phyloP scores from a whole-genome alignment of 2,113 vertebrate genomes.

The Xenopus laevis region DNA sequence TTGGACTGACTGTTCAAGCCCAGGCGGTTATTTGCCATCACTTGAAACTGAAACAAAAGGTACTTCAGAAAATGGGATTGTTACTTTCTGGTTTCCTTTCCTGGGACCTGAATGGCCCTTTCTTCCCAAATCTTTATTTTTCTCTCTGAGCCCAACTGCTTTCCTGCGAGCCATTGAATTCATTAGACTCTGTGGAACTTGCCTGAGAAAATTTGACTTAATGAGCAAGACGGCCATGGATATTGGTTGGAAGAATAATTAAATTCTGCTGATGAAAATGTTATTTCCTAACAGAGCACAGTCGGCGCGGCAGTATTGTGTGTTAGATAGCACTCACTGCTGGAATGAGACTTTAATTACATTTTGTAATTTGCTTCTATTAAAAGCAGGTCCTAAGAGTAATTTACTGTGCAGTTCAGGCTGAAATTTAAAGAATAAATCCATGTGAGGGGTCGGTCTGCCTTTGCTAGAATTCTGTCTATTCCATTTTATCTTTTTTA shows the following conservation, averaged over 20 bases:
- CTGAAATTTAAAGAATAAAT: too few species aligned
- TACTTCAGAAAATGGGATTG: slow-evolving; percentile 82
- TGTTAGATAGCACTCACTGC: too few species aligned
- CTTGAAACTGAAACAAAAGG: slow-evolving; percentile 84
- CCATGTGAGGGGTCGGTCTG: too few species aligned
- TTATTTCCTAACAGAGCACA: not conserved
- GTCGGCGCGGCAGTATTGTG: too few species aligned
- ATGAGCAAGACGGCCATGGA: not conserved
- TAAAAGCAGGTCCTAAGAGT: too few species aligned
- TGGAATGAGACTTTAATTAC: too few species aligned
- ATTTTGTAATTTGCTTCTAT: too few species aligned
- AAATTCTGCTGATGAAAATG: not conserved
- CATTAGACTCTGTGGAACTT: slow-evolving; percentile 62
- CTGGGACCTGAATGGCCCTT: slow-evolving; percentile 72
- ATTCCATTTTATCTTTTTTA: too few species aligned
- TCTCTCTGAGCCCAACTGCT: slow-evolving; percentile 60
- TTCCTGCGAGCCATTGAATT: slow-evolving; percentile 78
- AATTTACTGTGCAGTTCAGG: too few species aligned
- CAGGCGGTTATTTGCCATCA: slow-evolving; percentile 73
- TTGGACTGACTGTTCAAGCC: slow-evolving; percentile 72
- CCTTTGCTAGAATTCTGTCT: too few species aligned
- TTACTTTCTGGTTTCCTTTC: slow-evolving; percentile 72
- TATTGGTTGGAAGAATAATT: not conserved
- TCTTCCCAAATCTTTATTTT: slow-evolving; percentile 71
- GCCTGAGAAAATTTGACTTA: slow-evolving; percentile 66